Conservation (phyloP, 2,797 vertebrate genomes). For the Tokudaia tokunoshimensis region DNA sequence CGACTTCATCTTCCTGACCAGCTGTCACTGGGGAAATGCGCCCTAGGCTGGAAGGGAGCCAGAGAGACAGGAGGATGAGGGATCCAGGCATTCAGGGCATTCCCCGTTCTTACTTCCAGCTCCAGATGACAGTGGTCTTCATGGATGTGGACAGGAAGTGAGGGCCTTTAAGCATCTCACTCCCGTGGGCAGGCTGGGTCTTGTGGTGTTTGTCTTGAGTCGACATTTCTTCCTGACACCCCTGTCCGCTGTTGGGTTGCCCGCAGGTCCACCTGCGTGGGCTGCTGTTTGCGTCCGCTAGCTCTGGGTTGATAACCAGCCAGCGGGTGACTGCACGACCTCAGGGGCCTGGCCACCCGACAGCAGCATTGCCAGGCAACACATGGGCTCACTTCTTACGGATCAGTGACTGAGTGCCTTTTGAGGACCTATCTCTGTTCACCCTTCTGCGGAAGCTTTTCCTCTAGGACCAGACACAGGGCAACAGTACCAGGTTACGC, state of each 20-base stretch:
- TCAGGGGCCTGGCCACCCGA: neutral
- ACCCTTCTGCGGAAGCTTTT: neutral
- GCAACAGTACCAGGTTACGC: accelerated
- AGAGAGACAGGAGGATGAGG: neutral
- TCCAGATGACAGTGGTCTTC: neutral
- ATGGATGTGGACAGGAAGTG: accelerated
- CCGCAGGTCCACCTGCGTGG: neutral
- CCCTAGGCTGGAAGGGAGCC: conserved; percentile 41
- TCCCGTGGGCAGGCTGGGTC: neutral
- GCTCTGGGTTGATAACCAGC: neutral
- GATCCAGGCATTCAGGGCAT: neutral
- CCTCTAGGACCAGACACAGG: neutral
- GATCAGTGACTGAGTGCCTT: neutral
- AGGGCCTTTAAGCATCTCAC: neutral
- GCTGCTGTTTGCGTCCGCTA: conserved; percentile 6
- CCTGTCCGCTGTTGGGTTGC: neutral
- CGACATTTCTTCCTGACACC: accelerated
- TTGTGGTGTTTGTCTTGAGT: neutral
- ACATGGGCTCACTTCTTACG: neutral
- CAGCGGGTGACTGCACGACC: neutral
- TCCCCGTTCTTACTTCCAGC: neutral
- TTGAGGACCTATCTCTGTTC: neutral
- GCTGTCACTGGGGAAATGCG: conserved; percentile 42
- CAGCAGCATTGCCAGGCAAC: neutral
- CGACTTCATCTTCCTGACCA: conserved; percentile 21